A percentile compares a stretch with the other conserved stretches of the same genome.
These are phyloP conservation scores for Polyodon spathula DNA, from an alignment of 2,113 vertebrate genomes.

Conservation along the genomic window DNA sequence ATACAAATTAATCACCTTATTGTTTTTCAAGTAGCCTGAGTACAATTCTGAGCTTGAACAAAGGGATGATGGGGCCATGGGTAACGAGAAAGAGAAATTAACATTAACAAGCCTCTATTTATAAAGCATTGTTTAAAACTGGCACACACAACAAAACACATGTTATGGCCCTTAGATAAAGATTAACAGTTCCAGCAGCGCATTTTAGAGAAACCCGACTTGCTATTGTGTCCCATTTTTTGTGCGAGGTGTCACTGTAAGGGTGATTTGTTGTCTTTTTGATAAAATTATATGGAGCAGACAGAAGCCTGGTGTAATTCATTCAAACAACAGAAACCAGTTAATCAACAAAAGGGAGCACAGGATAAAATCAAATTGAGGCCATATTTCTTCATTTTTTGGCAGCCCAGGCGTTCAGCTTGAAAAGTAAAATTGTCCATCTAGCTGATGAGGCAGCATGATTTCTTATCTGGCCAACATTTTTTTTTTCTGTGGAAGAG, in stretches of 20 bases:
- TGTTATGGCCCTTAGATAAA: slow-evolving; percentile 68
- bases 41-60: slow-evolving; percentile 13
- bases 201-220: slow-evolving; percentile 49
- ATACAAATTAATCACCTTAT: slow-evolving; percentile 12
- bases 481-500: slow-evolving; percentile 8
- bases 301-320: slow-evolving; percentile 48
- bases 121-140: slow-evolving; percentile 29
- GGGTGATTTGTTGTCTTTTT: slow-evolving; percentile 58
- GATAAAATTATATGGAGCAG: slow-evolving; percentile 61
- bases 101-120: slow-evolving; percentile 31
- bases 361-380: slow-evolving; percentile 42
- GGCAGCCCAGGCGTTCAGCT: slow-evolving; percentile 29
- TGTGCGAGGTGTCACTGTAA: slow-evolving; percentile 28
- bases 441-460: slow-evolving; percentile 12
- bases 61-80: slow-evolving; percentile 10
- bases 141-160: slow-evolving; percentile 47
- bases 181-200: slow-evolving; percentile 68
- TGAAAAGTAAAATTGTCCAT: slow-evolving; percentile 30
- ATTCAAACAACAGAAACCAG: slow-evolving; percentile 48
- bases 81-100: slow-evolving; percentile 23
- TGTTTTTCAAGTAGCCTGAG: slow-evolving; percentile 13
- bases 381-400: slow-evolving; percentile 46
- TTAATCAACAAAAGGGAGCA: slow-evolving; percentile 52
- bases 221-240: slow-evolving; percentile 57
- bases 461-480: slow-evolving; percentile 26